Conservation (phyloP, 2,113 vertebrate species). For the Corvus moneduloides region DNA sequence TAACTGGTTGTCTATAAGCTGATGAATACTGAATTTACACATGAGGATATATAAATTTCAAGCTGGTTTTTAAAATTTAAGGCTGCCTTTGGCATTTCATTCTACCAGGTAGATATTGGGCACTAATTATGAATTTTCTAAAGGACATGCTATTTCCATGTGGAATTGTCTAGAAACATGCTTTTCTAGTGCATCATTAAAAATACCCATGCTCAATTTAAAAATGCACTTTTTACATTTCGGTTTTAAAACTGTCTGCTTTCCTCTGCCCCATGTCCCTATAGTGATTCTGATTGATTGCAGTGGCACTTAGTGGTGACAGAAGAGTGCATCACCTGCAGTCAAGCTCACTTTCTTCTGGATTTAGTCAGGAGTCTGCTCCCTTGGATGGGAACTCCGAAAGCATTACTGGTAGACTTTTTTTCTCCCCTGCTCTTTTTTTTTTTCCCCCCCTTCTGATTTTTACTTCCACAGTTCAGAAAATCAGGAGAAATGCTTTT, state of each 20-base stretch:
- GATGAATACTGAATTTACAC: background rate
- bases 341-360: background rate
- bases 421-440: background rate
- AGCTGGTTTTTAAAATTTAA: background rate
- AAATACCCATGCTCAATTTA: background rate
- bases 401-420: background rate
- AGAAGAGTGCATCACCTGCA: background rate
- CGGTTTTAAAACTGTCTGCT: background rate
- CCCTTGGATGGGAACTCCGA: background rate
- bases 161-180: background rate
- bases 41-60: background rate
- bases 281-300: background rate
- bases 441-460: background rate
- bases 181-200: background rate
- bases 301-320: background rate
- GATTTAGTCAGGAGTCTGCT: background rate
- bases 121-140: background rate
- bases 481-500: background rate
- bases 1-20: background rate
- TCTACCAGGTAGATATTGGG: background rate
- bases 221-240: background rate
- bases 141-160: background rate
- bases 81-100: background rate
- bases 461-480: background rate
- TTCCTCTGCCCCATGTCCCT: background rate